These are phyloP conservation scores for Arctocebus calabarensis DNA, from an alignment of 2,797 vertebrate species.

Conservation along the genomic window DNA sequence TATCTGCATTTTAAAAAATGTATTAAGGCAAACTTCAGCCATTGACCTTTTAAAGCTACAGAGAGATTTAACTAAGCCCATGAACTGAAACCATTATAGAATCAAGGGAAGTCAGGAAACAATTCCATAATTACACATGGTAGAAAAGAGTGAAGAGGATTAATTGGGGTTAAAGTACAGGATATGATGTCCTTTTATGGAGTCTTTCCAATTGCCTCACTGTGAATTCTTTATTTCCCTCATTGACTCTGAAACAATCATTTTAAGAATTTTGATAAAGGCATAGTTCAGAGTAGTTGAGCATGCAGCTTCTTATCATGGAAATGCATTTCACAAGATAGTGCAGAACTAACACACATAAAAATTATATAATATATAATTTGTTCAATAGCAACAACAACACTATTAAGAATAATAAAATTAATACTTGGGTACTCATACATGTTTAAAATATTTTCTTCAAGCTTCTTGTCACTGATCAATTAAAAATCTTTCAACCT, in stretches of 20 bases:
- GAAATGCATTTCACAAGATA: constrained; percentile 15
- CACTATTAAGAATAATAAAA: background rate
- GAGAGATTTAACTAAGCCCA: constrained; percentile 30
- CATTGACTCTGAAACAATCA: background rate
- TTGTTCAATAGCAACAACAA: background rate
- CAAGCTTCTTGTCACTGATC: background rate
- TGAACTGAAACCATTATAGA: constrained; percentile 8
- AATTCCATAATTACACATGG: constrained; percentile 17
- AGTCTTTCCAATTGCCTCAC: background rate
- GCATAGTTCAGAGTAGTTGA: background rate
- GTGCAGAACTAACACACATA: background rate
- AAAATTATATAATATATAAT: background rate
- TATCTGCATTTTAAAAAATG: constrained; percentile 44
- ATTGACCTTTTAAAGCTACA: constrained; percentile 48
- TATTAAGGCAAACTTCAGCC: constrained; percentile 19
- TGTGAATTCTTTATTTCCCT: background rate
- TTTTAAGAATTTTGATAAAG: constrained; percentile 12
- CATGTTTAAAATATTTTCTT: constrained; percentile 20
- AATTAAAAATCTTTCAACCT: background rate
- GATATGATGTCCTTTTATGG: background rate
- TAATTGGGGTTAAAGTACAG: constrained; percentile 31
- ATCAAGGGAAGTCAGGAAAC: constrained; percentile 20
- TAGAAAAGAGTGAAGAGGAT: background rate
- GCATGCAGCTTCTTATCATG: background rate
- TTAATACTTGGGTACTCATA: background rate